These are phyloP conservation scores for Gastracanthus pulcherrimus DNA, from an alignment of 2,888 invertebrate genomes.

Conservation along the genomic window DNA sequence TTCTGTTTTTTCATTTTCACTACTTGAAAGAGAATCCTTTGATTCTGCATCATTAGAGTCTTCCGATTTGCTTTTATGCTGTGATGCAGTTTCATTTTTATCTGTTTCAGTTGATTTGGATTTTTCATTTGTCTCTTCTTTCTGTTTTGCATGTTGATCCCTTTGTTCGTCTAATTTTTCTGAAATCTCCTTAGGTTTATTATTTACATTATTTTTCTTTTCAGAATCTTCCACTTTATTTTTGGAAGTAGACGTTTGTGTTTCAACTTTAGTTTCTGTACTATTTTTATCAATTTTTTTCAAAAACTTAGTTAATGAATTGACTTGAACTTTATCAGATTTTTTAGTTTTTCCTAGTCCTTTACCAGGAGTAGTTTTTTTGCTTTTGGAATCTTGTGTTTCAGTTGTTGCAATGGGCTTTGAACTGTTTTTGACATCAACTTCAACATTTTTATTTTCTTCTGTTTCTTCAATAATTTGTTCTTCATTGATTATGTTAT, in stretches of 20 bases:
- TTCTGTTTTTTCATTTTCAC: slow-evolving; percentile 27
- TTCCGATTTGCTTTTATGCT: background rate
- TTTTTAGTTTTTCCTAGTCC: slow-evolving; percentile 51
- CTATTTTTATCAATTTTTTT: slow-evolving; percentile 63
- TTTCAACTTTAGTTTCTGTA: slow-evolving; percentile 35
- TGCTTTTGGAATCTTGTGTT: slow-evolving; percentile 33
- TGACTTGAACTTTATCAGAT: slow-evolving; percentile 53
- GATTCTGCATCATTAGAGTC: background rate
- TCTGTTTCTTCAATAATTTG: slow-evolving; percentile 4
- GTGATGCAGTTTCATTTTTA: slow-evolving; percentile 20
- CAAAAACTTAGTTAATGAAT: slow-evolving; percentile 64
- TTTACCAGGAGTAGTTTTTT: slow-evolving; percentile 53
- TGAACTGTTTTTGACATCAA: slow-evolving; percentile 20
- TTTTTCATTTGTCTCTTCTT: slow-evolving; percentile 14
- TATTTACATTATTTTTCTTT: slow-evolving; percentile 6
- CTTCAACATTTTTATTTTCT: slow-evolving; percentile 24
- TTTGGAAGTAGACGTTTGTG: slow-evolving; percentile 1
- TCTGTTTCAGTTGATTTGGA: background rate
- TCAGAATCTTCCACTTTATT: slow-evolving; percentile 1
- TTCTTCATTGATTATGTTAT: slow-evolving; percentile 10
- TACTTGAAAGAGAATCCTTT: slow-evolving; percentile 30
- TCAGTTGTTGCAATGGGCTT: slow-evolving; percentile 36
- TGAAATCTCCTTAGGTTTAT: background rate
- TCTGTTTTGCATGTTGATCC: background rate
- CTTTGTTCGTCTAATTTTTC: slow-evolving; percentile 7